Evolutionary conservation across 2,113 vertebrate species (phyloP), one percentile per base, ranked within the genome.

Genomic region (Patagioenas fasciata): DNA sequence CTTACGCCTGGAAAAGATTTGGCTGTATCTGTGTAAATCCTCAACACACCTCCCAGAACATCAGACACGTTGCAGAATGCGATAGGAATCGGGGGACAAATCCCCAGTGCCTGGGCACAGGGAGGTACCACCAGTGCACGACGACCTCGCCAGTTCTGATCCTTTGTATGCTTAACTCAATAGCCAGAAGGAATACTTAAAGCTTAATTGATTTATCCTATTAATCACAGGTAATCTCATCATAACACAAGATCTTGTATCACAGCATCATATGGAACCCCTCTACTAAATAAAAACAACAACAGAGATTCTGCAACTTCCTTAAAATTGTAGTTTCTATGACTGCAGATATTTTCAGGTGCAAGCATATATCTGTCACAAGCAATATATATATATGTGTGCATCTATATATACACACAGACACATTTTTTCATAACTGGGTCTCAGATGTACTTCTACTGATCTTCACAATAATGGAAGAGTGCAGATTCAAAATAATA

Each of bases 401-500:
- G 8, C 15, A 23, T 48, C 29, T 20, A 38, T 7, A 73, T 15
- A 62, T 6, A 80, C 17, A 60, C 4, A 80, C 6, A 53, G 17
- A 60, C 31, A 73, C 29, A 93, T 92, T 91, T 93, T 96, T 86
- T 53, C 28, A 16, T 69, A 82, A 70, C 70, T 80, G 70, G 74
- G 56, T 93, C 91, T 96, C 96, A 91, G n/a, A 94, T 92, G 80
- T 93, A 92, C 85, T 85, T 82, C 91, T 93, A 89, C 85, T 92
- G 65, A 96, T 92, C 70, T 96, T 93, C 80, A 93, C 72, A 93
- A 95, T 95, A 96, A 97, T 95, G 80, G 90, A 97, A 96, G 62
- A 86, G 84, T 91, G 75, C 88, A 94, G 95, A 89, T 94, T 97
- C 97, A 97, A 98, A 98, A 97, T 87, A 93, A 96, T 94, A 97